Evolutionary conservation across 2,888 invertebrate species (phyloP).

Genomic region (Calameuta filiformis): DNA sequence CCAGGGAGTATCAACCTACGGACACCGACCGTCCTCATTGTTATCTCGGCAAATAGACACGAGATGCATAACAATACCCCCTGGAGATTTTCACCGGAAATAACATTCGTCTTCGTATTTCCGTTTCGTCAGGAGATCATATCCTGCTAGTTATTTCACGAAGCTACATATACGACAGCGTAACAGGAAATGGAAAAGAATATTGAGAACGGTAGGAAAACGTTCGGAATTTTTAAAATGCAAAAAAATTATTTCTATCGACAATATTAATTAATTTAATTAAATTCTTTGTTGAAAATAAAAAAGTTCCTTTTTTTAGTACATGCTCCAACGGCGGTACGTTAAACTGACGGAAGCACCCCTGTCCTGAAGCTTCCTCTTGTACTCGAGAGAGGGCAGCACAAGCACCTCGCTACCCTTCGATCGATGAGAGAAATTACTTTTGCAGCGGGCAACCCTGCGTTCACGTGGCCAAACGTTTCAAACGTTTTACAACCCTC

Average conservation of each 20-base stretch:
- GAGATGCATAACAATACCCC: background rate
- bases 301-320: background rate
- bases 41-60: background rate
- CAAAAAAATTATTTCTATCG: background rate
- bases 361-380: conserved; percentile 27
- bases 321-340: background rate
- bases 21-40: background rate
- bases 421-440: conserved; percentile 45
- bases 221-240: background rate
- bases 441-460: conserved; percentile 24
- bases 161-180: background rate
- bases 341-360: conserved; percentile 22
- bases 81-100: background rate
- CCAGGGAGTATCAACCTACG: background rate
- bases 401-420: conserved; percentile 18
- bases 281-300: background rate
- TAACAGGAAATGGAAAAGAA: background rate
- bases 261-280: background rate
- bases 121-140: background rate
- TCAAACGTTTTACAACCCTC: conserved; percentile 31
- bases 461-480: conserved; percentile 31
- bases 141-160: background rate
- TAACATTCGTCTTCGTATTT: background rate
- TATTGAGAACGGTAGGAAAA: background rate
- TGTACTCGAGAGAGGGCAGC: conserved; percentile 44